Base-by-base conservation (phyloP, 2,113 vertebrate species). In the Daubentonia madagascariensis region DNA sequence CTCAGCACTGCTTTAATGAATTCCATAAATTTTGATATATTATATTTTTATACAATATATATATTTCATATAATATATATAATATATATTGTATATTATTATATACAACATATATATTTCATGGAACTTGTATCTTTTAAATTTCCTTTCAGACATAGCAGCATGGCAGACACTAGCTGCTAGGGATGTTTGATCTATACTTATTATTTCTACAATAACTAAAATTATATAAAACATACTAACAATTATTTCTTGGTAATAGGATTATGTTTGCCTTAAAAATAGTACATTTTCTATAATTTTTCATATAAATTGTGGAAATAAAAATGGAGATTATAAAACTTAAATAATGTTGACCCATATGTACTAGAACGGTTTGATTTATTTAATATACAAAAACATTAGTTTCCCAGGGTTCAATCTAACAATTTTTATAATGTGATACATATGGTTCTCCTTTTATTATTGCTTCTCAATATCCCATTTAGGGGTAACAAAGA, bases 191-290 rank as follows among this genome's bases (percentile, higher is more conserved):
- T 80, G 11, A 22, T 59, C 20, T 40, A 91, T 1, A 87, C 14
- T 73, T 92, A 89, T 30, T 14, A 90, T 90, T 94, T 72, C 81
- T 16, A 84, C 2, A 50, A 84, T 43, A 96, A 89, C 67, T n/a
- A 85, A 97, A 97, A 92, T 79, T 72, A 90, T 75, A 23, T 85
- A 63, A 95, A 63, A 43, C 50, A 45, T 63, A 85, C 13, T 57
- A 52, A 50, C 35, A 92, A 48, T 73, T 83, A 75, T 92, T 89
- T 85, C 35, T 89, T 94, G 28, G 81, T 23, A 91, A 30, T 85
- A 86, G 6, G 12, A 91, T 94, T 94, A 28, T 25, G 17, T 28
- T 94, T 81, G 40, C 35, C 35, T 89, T 94, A 92, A 96, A 94
- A 89, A 59, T 78, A 50, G 7, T 18, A 18, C 52, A 20, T 59